phyloP scores from a whole-genome alignment of 1,140 invertebrate species.

The Ceratitis capitata region DNA sequence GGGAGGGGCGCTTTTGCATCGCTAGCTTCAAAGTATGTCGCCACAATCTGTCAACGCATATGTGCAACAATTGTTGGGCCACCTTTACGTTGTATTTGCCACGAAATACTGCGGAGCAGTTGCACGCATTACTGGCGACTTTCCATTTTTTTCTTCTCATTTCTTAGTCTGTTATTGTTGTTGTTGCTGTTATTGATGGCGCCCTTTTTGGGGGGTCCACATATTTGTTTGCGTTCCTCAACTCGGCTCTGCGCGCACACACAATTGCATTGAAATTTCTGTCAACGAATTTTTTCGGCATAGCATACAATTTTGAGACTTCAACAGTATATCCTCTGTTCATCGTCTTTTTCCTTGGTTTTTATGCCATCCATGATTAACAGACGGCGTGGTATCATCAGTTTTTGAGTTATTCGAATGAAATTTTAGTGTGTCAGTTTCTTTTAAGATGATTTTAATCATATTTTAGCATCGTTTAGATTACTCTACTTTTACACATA shows the following conservation, averaged over 20 bases:
- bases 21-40: neutral
- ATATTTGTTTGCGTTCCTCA: neutral
- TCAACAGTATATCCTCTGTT: neutral
- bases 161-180: no score
- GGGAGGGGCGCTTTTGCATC: neutral
- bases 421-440: no score
- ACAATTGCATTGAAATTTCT: slow-evolving; percentile 29
- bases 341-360: neutral
- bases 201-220: slow-evolving; percentile 30
- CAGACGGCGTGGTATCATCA: no score
- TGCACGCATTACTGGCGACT: neutral
- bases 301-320: neutral
- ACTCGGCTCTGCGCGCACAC: no score
- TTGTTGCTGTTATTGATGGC: slow-evolving; percentile 17
- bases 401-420: no score
- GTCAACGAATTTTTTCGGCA: slow-evolving; percentile 23
- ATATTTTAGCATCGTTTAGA: no score
- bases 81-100: neutral
- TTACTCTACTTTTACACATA: no score
- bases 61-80: slow-evolving; percentile 23
- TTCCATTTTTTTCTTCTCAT: neutral
- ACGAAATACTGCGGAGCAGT: neutral
- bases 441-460: no score
- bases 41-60: slow-evolving; percentile 29
- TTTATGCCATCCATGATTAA: no score